phyloP scores from a whole-genome alignment of 2,888 invertebrate genomes.

The Pachymerium ferrugineum region DNA sequence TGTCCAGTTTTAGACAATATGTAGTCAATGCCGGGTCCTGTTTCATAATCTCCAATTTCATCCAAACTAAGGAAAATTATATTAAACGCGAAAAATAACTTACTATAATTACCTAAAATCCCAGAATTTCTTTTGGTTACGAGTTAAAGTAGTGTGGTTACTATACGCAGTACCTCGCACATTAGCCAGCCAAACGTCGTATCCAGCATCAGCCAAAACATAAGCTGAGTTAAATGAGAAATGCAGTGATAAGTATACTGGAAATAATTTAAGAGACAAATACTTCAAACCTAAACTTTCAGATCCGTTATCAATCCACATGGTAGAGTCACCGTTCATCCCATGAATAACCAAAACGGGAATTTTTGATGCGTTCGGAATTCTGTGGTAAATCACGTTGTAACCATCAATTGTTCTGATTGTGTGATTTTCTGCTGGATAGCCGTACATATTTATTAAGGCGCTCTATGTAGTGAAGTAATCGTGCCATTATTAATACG shows the following conservation, averaged over 20 bases:
- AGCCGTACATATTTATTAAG: background rate
- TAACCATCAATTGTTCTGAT: background rate
- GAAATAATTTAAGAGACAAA: background rate
- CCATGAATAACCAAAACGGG: background rate
- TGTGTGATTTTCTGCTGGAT: background rate
- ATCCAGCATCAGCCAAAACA: slow-evolving; percentile 47
- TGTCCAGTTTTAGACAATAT: background rate
- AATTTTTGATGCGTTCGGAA: background rate
- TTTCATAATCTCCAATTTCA: background rate
- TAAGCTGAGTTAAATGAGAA: no score
- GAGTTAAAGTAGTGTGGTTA: slow-evolving; percentile 41
- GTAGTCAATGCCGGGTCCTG: background rate
- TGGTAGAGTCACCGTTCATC: background rate
- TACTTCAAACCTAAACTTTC: slow-evolving; percentile 9
- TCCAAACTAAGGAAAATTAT: background rate
- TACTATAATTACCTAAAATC: slow-evolving; percentile 38
- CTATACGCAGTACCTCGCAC: slow-evolving; percentile 47
- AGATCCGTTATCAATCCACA: background rate
- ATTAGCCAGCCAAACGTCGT: slow-evolving; percentile 49
- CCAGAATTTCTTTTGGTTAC: slow-evolving; percentile 44
- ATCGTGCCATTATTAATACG: no score
- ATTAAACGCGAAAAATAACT: no score
- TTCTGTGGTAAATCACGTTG: background rate
- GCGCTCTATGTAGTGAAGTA: background rate
- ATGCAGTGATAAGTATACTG: background rate